These are phyloP conservation scores for Brachyalestes nurse DNA, from an alignment of 2,797 vertebrate genomes.

Conservation along the genomic window DNA sequence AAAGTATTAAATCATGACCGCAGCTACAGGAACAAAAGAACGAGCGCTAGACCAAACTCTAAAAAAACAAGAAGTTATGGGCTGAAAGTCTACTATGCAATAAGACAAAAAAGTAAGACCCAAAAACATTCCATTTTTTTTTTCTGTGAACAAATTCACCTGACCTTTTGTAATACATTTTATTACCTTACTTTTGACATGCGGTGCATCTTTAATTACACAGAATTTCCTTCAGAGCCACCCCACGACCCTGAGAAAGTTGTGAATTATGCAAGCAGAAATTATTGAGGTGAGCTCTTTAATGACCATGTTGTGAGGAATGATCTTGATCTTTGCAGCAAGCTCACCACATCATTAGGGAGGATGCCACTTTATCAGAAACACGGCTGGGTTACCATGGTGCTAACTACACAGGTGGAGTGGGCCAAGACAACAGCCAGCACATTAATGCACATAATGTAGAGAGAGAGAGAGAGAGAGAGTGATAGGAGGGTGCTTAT, in stretches of 20 bases:
- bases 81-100: not conserved
- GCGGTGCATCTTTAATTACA: slow-evolving; percentile 37
- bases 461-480: not conserved
- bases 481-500: no score
- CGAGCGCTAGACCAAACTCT: not conserved
- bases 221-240: slow-evolving; percentile 17
- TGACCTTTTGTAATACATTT: slow-evolving; percentile 11
- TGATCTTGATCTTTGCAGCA: slow-evolving; percentile 79
- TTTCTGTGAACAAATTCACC: not conserved
- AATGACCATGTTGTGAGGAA: slow-evolving; percentile 76
- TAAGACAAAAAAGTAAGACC: not conserved
- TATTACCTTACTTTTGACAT: slow-evolving; percentile 22
- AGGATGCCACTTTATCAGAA: slow-evolving; percentile 74
- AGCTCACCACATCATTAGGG: slow-evolving; percentile 72
- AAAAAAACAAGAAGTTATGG: not conserved
- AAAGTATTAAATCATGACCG: slow-evolving; percentile 14
- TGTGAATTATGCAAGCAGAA: slow-evolving; percentile 67
- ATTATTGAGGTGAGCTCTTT: slow-evolving; percentile 63
- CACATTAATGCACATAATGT: slow-evolving; percentile 60
- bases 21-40: not conserved
- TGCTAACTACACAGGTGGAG: slow-evolving; percentile 69
- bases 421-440: slow-evolving; percentile 61
- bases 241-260: slow-evolving; percentile 47
- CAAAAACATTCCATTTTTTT: not conserved
- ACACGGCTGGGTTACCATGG: slow-evolving; percentile 65